Evolutionary conservation across 2,113 vertebrate species (phyloP).

Genomic region (Pionites leucogaster): DNA sequence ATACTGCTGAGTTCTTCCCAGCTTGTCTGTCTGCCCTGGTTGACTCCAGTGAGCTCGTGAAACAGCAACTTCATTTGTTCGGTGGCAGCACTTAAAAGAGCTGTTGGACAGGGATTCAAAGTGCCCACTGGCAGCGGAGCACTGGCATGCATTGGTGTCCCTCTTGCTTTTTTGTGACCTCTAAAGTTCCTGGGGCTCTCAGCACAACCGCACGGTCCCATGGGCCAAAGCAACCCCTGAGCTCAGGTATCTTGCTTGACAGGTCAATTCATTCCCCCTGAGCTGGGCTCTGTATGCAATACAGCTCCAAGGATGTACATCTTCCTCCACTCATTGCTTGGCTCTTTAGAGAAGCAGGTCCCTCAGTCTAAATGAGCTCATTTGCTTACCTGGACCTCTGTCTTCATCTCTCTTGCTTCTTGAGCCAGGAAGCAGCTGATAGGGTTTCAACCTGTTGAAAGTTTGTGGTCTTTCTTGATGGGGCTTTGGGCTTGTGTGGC

Average conservation of each 20-base stretch:
- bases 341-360: not conserved
- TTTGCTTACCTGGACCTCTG: not conserved
- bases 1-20: not conserved
- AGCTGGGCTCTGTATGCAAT: not conserved
- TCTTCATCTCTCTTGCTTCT: not conserved
- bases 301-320: not conserved
- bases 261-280: not conserved
- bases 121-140: not conserved
- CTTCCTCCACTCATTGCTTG: not conserved
- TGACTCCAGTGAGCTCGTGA: not conserved
- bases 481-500: not conserved
- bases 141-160: rapidly evolving
- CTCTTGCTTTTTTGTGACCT: not conserved
- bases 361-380: not conserved
- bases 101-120: not conserved
- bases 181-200: not conserved
- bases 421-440: not conserved
- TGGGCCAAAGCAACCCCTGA: not conserved
- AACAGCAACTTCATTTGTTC: not conserved
- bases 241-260: not conserved
- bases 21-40: not conserved
- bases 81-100: not conserved
- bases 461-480: not conserved
- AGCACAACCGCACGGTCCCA: not conserved
- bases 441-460: not conserved